A percentile compares a stretch with the other conserved stretches of the same genome.
Evolutionary conservation across 2,888 invertebrate genomes (phyloP).

Genomic region (Deladenus siricidicola): DNA sequence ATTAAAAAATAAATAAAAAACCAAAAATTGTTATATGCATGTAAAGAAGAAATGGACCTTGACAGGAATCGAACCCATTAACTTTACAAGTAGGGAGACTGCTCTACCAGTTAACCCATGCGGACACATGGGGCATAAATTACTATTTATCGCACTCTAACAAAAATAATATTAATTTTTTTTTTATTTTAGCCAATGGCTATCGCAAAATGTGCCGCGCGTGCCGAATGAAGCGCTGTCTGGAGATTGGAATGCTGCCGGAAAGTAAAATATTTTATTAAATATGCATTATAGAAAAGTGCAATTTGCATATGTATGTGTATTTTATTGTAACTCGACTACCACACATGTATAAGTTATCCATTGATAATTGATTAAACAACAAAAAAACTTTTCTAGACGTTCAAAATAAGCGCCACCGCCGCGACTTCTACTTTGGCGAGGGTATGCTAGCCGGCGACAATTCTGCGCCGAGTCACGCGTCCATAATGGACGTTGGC

Average conservation of each 20-base stretch:
- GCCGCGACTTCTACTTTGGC: slow-evolving; percentile 24
- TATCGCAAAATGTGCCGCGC: slow-evolving; percentile 50
- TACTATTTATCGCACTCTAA: neutral
- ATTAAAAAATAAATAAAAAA: too few species aligned
- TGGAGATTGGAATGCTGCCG: slow-evolving; percentile 50
- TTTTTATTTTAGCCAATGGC: slow-evolving; percentile 36
- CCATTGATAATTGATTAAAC: too few species aligned
- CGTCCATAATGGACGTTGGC: too few species aligned
- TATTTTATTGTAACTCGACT: too few species aligned
- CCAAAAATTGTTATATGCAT: too few species aligned
- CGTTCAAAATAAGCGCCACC: slow-evolving; percentile 46
- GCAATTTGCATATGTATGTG: neutral
- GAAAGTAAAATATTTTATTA: slow-evolving; percentile 45
- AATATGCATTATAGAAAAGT: neutral
- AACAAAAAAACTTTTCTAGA: slow-evolving; percentile 25
- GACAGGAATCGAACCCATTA: neutral
- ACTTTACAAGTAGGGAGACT: too few species aligned
- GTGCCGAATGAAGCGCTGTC: slow-evolving; percentile 45
- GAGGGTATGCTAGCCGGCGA: too few species aligned
- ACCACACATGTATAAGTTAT: neutral
- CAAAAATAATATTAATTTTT: neutral
- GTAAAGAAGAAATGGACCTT: neutral
- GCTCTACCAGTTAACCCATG: too few species aligned
- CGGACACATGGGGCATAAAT: neutral
- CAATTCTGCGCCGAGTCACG: too few species aligned